Percentiles rank a stretch among this genome's conserved stretches.
Conservation (phyloP, 2,113 vertebrate species). For the Phalacrocorax aristotelis region DNA sequence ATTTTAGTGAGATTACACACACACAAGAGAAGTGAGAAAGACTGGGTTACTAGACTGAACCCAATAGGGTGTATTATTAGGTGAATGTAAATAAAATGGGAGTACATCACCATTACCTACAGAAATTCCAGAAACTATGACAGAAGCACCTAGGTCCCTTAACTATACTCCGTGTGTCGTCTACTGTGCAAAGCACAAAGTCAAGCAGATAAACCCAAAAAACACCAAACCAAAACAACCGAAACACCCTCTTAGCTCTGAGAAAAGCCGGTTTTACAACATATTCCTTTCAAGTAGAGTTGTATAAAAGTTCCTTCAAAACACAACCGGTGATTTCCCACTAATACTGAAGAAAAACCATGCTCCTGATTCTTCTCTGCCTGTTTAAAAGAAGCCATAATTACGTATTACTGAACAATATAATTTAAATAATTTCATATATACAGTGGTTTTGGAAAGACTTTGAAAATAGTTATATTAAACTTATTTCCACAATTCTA, state of each 20-base stretch:
- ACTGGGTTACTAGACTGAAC: not conserved
- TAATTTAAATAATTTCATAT: not conserved
- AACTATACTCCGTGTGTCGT: accelerated
- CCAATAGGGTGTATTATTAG: not conserved
- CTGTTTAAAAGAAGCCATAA: not conserved
- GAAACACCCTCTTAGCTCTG: not conserved
- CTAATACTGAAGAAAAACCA: not conserved
- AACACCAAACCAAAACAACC: not conserved
- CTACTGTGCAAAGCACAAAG: not conserved
- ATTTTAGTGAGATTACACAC: not conserved
- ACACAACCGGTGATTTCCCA: not conserved
- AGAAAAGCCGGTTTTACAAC: not conserved
- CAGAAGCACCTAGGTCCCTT: not conserved
- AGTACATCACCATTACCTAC: not conserved
- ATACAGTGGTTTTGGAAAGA: not conserved
- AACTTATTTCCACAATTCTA: not conserved
- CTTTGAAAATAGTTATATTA: not conserved
- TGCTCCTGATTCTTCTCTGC: not conserved
- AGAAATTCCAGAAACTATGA: not conserved
- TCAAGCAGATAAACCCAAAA: not conserved
- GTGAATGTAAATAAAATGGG: not conserved
- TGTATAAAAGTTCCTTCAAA: not conserved
- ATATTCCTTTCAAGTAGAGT: not conserved
- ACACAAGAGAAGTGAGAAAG: not conserved
- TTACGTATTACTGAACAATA: not conserved